Conservation (phyloP, 2,797 vertebrate species). For the Clarias laeviceps region DNA sequence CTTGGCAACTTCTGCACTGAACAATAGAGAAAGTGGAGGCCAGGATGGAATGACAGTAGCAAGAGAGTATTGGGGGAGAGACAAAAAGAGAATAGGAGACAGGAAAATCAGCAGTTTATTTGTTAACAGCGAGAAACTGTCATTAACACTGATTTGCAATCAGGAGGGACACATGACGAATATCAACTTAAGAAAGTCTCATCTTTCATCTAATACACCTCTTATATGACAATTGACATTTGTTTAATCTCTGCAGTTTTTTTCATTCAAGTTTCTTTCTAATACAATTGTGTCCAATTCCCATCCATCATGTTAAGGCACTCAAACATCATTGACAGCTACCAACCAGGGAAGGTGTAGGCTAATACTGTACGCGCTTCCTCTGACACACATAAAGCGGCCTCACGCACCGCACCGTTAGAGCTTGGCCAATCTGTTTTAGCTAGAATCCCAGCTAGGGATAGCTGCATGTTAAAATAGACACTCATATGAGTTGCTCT, state of each 20-base stretch:
- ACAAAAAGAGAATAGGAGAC: constrained; percentile 59
- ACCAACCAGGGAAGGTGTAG: no score
- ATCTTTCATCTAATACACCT: not conserved
- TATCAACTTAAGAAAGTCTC: no score
- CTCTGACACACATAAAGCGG: no score
- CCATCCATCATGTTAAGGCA: no score
- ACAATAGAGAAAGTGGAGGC: constrained; percentile 60
- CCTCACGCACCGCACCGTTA: no score
- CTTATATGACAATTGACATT: not conserved
- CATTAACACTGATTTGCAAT: not conserved
- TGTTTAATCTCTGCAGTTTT: not conserved
- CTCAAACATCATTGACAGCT: no score
- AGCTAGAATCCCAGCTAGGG: no score
- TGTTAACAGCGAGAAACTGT: constrained; percentile 6
- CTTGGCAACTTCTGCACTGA: constrained; percentile 76
- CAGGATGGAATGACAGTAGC: constrained; percentile 3
- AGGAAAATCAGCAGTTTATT: not conserved
- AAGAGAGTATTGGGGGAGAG: constrained; percentile 57
- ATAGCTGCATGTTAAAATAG: not conserved
- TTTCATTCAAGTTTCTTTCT: no score
- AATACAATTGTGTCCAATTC: no score
- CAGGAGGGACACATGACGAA: not conserved
- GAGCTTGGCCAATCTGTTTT: no score
- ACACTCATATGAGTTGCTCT: not conserved
- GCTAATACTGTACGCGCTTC: no score